Evolutionary conservation across 2,797 vertebrate genomes (phyloP).

Genomic region (Manis javanica): DNA sequence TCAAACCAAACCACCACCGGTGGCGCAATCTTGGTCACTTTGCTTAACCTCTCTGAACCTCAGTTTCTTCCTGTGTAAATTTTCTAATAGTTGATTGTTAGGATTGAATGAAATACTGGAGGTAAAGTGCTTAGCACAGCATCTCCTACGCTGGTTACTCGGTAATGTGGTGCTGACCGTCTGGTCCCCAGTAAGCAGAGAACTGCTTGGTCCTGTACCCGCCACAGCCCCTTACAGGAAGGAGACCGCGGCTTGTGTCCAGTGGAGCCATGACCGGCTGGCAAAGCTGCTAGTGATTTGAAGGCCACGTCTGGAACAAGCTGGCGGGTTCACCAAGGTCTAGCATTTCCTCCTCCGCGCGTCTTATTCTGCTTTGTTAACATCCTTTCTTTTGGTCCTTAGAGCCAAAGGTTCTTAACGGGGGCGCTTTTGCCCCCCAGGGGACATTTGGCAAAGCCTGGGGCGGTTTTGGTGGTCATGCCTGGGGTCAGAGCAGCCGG

Average conservation of each 20-base stretch:
- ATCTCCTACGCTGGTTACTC: background rate
- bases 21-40: accelerated
- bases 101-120: background rate
- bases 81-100: background rate
- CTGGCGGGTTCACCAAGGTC: accelerated
- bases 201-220: background rate
- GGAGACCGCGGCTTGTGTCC: background rate
- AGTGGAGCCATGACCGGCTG: accelerated
- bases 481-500: too few species aligned
- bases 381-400: background rate
- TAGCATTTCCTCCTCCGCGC: background rate
- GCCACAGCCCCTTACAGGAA: too few species aligned
- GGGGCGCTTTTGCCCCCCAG: background rate
- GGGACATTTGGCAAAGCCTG: background rate
- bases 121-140: background rate
- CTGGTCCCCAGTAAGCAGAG: accelerated
- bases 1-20: background rate
- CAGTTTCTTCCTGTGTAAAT: background rate
- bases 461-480: background rate
- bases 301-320: background rate
- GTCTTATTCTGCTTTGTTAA: background rate
- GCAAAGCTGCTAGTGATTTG: background rate
- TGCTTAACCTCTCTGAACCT: background rate
- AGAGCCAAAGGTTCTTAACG: background rate
- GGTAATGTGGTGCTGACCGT: background rate